A percentile compares a stretch with the other conserved stretches of the same genome.
phyloP scores from a whole-genome alignment of 2,888 invertebrate species.

The Macroteleia sp. region DNA sequence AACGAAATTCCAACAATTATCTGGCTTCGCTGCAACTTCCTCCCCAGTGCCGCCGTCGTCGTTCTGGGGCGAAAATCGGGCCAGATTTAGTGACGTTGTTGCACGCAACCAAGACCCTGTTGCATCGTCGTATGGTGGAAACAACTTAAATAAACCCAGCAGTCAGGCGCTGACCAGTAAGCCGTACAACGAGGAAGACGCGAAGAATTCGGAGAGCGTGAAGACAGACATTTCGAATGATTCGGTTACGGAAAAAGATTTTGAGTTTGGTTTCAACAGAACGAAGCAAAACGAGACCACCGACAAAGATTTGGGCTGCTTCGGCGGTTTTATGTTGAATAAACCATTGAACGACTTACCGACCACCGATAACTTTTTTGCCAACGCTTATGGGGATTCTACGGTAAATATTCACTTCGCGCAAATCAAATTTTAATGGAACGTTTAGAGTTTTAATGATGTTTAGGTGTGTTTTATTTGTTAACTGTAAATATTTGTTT shows the following conservation, averaged over 20 bases:
- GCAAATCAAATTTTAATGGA: no score
- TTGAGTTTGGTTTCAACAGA: slow-evolving; percentile 37
- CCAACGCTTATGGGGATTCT: slow-evolving; percentile 76
- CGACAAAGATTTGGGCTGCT: slow-evolving; percentile 64
- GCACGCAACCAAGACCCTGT: no score
- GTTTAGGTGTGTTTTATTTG: background rate
- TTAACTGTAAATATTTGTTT: slow-evolving; percentile 16
- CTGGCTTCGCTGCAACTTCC: no score
- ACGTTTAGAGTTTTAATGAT: no score
- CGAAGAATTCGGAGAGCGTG: slow-evolving; percentile 48
- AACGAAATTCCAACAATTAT: slow-evolving; percentile 51
- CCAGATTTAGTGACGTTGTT: no score
- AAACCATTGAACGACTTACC: slow-evolving; percentile 68
- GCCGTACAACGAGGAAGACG: slow-evolving; percentile 45
- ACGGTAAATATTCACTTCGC: no score
- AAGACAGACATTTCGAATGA: slow-evolving; percentile 54
- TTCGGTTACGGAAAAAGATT: slow-evolving; percentile 44
- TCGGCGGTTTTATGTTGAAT: slow-evolving; percentile 60
- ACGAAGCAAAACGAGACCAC: slow-evolving; percentile 14
- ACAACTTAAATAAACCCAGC: slow-evolving; percentile 68
- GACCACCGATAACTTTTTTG: slow-evolving; percentile 79
- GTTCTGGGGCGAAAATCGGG: no score
- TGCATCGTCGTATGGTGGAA: slow-evolving; percentile 67
- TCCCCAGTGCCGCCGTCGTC: no score
- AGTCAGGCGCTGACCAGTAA: slow-evolving; percentile 39